Base-by-base conservation (phyloP, 1,140 invertebrate species). In the Alviniconcha marisindica region DNA sequence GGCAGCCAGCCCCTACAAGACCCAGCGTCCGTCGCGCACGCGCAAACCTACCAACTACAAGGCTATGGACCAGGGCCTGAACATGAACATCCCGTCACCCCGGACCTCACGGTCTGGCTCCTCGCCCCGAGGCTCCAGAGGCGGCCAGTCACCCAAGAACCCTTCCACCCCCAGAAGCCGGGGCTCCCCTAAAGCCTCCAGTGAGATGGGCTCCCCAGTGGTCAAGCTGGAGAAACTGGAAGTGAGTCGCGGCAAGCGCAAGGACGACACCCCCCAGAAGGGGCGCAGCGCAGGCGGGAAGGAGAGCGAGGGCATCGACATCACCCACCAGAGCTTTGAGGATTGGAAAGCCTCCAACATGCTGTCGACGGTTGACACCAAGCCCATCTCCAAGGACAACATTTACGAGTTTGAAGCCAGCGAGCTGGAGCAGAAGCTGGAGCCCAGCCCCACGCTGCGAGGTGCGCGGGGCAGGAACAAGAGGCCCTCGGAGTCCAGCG, bases 151-250 rank as follows among this genome's bases (percentile, higher is more conserved):
- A 71, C 89, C 89, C 15, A 87, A 88, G 54, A 85, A 81, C 76
- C 84, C 79, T 38, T 84, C 84, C 33, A 86, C 89, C 31, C 87
- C 87, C 15, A n/a, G n/a, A n/a, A 84, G 85, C 28, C 77, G 81
- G 44, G 83, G 82, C 60, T 87, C 87, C 48, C 87, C 87, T 15
- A 87, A 87, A 42, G 74, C 81, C 28, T 87, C 88, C 33, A 86
- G 87, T n/a, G 87, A 88, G 54, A 44, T 85, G 69, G 74, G 73
- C 40, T 85, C 85, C 33, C 90, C 90, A 44, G 85, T 91, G 56
- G 90, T 91, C 18, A 91, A 91, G 74, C 82, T 91, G 14, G 90
- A 91, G 81, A 88, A 87, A 56, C 60, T 91, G 40, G 86, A 87
- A 56, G 80, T 85, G 24, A 60, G 73, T 38, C 73, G 82, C 12